A percentile compares a stretch with the other conserved stretches of the same genome.
Evolutionary conservation across 2,888 invertebrate species (phyloP).

Genomic region (Rapana venosa): DNA sequence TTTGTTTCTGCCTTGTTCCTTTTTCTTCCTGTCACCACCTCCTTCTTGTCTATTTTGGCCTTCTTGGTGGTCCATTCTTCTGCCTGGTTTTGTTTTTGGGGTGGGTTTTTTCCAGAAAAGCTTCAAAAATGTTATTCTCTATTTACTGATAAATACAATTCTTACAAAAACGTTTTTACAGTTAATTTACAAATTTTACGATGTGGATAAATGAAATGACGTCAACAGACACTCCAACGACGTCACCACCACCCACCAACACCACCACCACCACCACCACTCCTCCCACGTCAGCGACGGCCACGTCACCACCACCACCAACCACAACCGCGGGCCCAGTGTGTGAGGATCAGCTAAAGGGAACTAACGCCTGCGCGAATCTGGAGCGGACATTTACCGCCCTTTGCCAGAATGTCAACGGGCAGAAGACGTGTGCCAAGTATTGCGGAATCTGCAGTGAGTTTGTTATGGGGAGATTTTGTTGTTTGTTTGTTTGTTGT

Average conservation of each 20-base stretch:
- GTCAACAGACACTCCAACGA: background rate
- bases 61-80: too few relatives aligned
- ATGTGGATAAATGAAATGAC: too few relatives aligned
- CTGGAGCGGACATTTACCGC: background rate
- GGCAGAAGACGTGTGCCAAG: background rate
- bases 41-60: too few relatives aligned
- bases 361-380: background rate
- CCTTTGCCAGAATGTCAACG: background rate
- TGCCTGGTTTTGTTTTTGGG: too few relatives aligned
- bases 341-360: background rate
- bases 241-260: background rate
- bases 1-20: too few relatives aligned
- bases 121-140: too few relatives aligned
- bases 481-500: background rate
- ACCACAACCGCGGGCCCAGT: background rate
- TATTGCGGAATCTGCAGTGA: slow-evolving; percentile 7
- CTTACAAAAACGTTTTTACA: too few relatives aligned
- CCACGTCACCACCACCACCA: background rate
- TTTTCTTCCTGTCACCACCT: too few relatives aligned
- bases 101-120: too few relatives aligned
- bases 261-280: background rate
- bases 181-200: too few relatives aligned
- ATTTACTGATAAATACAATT: too few relatives aligned
- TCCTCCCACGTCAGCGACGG: background rate
- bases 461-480: background rate